phyloP scores from a whole-genome alignment of 2,113 vertebrate genomes.

The Anhinga rufa region DNA sequence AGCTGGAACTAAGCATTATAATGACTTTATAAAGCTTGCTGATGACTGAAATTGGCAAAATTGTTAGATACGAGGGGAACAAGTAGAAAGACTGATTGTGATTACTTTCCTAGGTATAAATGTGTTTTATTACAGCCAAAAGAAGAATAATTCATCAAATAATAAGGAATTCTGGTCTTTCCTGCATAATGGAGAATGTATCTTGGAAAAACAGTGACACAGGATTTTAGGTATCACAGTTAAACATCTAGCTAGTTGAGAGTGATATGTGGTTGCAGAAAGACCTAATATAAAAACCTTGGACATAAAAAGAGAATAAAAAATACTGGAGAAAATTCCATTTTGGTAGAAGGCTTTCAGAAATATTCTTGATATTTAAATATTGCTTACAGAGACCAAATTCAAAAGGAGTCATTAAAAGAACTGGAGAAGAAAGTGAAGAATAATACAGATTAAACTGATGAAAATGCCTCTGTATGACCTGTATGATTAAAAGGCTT shows the following conservation, averaged over 20 bases:
- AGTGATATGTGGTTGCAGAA: neutral
- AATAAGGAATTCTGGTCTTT: neutral
- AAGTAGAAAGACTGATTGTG: neutral
- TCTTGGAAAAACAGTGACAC: neutral
- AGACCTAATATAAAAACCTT: neutral
- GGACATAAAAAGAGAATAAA: neutral
- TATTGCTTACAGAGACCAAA: neutral
- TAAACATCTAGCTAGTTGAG: neutral
- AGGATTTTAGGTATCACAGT: neutral
- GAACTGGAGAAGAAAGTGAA: neutral
- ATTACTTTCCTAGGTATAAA: neutral
- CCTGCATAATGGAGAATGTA: neutral
- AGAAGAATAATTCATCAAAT: neutral
- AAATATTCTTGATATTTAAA: slow-evolving; percentile 1
- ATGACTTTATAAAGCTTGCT: neutral
- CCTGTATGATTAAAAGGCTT: neutral
- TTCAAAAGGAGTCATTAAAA: neutral
- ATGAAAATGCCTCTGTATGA: neutral
- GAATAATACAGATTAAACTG: slow-evolving; percentile 4
- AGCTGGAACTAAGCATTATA: neutral
- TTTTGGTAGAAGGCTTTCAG: neutral
- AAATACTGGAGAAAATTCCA: neutral
- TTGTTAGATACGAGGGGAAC: neutral
- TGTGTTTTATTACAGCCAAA: neutral
- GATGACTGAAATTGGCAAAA: neutral